phyloP scores from a whole-genome alignment of 2,797 vertebrate species.

The Typhlichthys subterraneus region DNA sequence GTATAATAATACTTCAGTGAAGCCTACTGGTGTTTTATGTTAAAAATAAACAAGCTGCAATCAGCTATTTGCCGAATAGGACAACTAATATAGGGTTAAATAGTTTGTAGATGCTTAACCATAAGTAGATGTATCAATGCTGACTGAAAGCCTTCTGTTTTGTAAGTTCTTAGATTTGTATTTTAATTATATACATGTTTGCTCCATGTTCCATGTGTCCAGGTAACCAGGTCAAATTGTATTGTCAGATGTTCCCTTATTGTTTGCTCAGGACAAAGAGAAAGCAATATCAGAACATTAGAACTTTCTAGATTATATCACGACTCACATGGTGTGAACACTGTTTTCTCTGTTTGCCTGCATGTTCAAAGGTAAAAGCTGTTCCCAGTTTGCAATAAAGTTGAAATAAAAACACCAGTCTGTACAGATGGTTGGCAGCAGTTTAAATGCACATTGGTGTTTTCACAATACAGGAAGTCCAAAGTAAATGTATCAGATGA shows the following conservation, averaged over 20 bases:
- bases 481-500: neutral
- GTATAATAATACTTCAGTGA: conserved; percentile 52
- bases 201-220: too few relatives aligned
- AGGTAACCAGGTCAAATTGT: too few relatives aligned
- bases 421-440: neutral
- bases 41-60: conserved; percentile 31
- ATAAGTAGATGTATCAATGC: too few relatives aligned
- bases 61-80: neutral
- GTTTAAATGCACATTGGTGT: conserved; percentile 29
- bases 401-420: conserved; percentile 18
- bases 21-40: conserved; percentile 57
- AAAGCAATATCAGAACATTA: neutral
- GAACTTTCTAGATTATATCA: neutral
- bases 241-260: too few relatives aligned
- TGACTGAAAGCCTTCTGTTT: too few relatives aligned
- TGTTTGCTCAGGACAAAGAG: neutral
- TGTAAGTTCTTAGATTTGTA: too few relatives aligned
- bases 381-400: conserved; percentile 23
- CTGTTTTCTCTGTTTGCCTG: conserved; percentile 33
- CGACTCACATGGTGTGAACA: neutral
- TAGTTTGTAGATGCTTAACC: neutral
- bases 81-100: neutral
- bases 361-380: conserved; percentile 37
- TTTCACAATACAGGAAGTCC: neutral
- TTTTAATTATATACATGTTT: too few relatives aligned